Base-by-base conservation (phyloP, 2,797 vertebrate genomes). In the Paedocypris micromegethes region DNA sequence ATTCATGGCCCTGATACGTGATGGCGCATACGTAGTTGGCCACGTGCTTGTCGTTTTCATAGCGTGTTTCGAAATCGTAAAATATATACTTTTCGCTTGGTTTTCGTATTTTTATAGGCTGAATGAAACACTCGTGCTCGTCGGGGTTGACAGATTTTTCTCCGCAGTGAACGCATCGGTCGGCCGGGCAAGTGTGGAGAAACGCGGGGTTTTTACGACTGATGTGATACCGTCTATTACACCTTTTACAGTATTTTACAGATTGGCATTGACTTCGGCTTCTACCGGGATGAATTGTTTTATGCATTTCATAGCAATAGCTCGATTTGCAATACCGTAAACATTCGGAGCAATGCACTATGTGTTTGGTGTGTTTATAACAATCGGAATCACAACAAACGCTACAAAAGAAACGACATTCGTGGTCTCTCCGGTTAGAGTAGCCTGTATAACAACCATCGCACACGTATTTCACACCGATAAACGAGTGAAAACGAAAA, bases 1-100 rank as follows among this genome's bases (percentile, higher is more conserved):
- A 54, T 3, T 9, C 3, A 0, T 40, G 37, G 0, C 53, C 53
- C 1, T 2, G 3, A 2, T 55, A n/a, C 0, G 53, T 9, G 0
- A 9, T 40, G 2, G 38, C 38, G 9, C 53, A 40, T 0, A 54
- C 3, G 0, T 8, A 55, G 3, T 55, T 40, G 0, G 38, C 38
- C 4, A 4, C 5, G 0, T 41, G 53, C 1, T 3, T 8, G 0
- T 39, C 38, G 0, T 55, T 40, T 40, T 55, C 53, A 1, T 40
- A 4, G 3, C 38, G 8, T 0, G 7, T 55, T 8, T 55, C 53
- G 5, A 9, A 9, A 2, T 52, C 51, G 4, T 5, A 52, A 6
- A 23, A 52, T 3, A 52, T 23, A 2, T 38, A 38, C 3, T 3
- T 23, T 2, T 51, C n/a, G 1, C 4, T 9, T 5, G n/a, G 6